phyloP scores from a whole-genome alignment of 1,140 invertebrate species.

The Drosophila setifemur region DNA sequence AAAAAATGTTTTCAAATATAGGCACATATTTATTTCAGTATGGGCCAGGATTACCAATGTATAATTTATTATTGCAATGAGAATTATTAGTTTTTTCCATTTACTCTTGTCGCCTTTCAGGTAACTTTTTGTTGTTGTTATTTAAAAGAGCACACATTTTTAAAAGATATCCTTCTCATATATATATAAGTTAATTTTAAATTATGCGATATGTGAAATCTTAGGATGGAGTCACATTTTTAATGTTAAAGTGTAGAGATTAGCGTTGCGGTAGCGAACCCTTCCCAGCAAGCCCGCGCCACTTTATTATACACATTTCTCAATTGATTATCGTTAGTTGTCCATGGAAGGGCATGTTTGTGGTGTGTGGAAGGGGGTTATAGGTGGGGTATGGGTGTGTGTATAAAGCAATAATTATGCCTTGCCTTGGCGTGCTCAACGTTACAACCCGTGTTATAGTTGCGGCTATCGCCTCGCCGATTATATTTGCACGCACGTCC shows the following conservation, averaged over 20 bases:
- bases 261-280: slow-evolving; percentile 7
- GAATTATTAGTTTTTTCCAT: too few species aligned
- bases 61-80: too few species aligned
- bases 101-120: too few species aligned
- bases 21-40: too few species aligned
- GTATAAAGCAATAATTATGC: slow-evolving; percentile 79
- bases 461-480: slow-evolving; percentile 58
- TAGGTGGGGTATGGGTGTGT: slow-evolving; percentile 23
- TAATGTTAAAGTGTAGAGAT: slow-evolving; percentile 18
- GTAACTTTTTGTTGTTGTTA: too few species aligned
- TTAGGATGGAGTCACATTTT: too few species aligned
- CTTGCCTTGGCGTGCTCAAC: slow-evolving; percentile 58
- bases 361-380: slow-evolving; percentile 14
- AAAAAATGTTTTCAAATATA: too few species aligned
- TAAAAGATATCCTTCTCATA: too few species aligned
- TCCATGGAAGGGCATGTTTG: background rate
- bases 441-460: slow-evolving; percentile 44
- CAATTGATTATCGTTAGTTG: slow-evolving; percentile 78
- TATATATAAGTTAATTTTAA: too few species aligned
- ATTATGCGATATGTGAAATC: too few species aligned
- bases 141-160: too few species aligned
- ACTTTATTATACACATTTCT: slow-evolving; percentile 80
- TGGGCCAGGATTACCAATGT: too few species aligned
- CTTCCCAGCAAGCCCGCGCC: slow-evolving; percentile 61
- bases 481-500: slow-evolving; percentile 75